Evolutionary conservation across 2,113 vertebrate species (phyloP), one percentile per base, ranked within the genome.

Genomic region (Oxygymnocypris stewartii): DNA sequence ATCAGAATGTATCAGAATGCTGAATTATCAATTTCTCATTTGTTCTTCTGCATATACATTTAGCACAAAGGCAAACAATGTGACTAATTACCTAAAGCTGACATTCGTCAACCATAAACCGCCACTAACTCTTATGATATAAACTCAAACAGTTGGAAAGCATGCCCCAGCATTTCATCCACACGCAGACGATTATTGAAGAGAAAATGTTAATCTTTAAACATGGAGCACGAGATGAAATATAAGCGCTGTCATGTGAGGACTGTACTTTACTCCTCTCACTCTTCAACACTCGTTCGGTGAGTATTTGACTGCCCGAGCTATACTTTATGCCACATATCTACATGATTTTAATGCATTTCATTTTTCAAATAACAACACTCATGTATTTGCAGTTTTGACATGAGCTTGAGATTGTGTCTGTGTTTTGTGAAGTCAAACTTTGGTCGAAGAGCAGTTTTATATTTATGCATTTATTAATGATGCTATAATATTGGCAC

Each of bases 141-240:
- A 4, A 20, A 71, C 18, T 71, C 35, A 23, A 40, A 20, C 35
- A 20, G 18, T 71, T 20, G 2, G 18, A 9, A 47, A 31, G 12
- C 47, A 47, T 80, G 23, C 14, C 18, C n/a, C 16, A n/a, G 28
- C 14, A 37, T 57, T 25, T 77, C 51, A 79, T 35, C n/a, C 42
- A 77, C 59, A 47, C 31, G 49, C 25, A 63, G 84, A 89, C 44
- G 78, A 35, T 37, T 74, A 25, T 28, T 25, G 59, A 85, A 63
- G 61, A 20, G 31, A 67, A 81, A 85, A 81, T 85, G 93, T 95
- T 94, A 95, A 95, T 95, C 88, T 94, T 95, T 95, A 95, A 94
- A 85, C 94, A 83, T 85, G 54, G 37, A 74, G 82, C 85, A 90
- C 74, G 86, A 78, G 88, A 89, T 67, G 88, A 83, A 85, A 89